These are phyloP conservation scores for Eriosoma lanigerum DNA, from an alignment of 1,140 invertebrate species.

Conservation along the genomic window DNA sequence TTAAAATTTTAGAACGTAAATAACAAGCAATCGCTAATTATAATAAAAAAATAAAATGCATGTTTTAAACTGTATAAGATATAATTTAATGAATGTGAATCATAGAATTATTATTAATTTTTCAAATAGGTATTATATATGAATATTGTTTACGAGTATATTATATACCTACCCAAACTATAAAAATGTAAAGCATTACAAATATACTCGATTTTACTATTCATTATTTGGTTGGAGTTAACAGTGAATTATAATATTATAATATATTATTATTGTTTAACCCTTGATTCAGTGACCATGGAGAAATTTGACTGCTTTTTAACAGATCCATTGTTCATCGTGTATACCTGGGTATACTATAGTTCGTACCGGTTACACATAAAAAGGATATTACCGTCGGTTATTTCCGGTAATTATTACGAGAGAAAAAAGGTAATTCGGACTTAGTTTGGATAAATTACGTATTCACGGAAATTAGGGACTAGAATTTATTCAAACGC, in stretches of 20 bases:
- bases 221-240: not conserved
- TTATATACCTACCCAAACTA: too few species aligned
- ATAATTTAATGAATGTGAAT: too few species aligned
- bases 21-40: too few species aligned
- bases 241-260: constrained; percentile 1
- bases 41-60: too few species aligned
- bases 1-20: too few species aligned
- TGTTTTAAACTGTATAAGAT: too few species aligned
- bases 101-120: too few species aligned
- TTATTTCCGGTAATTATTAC: constrained; percentile 45
- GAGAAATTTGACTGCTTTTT: constrained; percentile 36
- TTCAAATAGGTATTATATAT: too few species aligned
- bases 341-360: constrained; percentile 4
- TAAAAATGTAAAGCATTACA: too few species aligned
- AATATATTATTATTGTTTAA: constrained; percentile 18
- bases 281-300: constrained; percentile 46
- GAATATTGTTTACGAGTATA: too few species aligned
- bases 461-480: constrained; percentile 52
- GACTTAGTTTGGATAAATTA: constrained; percentile 50
- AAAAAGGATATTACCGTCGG: constrained; percentile 51
- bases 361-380: not conserved
- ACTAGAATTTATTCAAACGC: constrained; percentile 45
- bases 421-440: constrained; percentile 24
- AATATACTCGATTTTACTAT: not conserved
- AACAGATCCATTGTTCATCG: constrained; percentile 46